Base-by-base conservation (phyloP, 2,888 invertebrate species). In the Acleris literana region DNA sequence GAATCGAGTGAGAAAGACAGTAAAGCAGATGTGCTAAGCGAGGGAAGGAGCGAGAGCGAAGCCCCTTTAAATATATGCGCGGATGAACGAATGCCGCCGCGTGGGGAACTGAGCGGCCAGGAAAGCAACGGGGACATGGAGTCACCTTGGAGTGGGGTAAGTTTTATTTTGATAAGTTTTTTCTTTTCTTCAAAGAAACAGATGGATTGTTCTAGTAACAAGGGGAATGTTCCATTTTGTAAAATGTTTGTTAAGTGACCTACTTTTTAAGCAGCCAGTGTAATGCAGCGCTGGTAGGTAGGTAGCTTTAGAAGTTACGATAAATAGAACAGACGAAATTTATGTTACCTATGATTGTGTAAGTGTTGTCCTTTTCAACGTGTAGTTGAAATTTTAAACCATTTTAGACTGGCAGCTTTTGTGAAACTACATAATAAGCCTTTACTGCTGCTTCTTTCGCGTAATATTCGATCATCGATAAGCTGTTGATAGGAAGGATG, bases 71-170 rank as follows among this genome's bases (percentile, higher is more conserved):
- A 97, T 80, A 97, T 97, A 76, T 94, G 96, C 74, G 95, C 97
- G 0, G 97, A 97, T 79, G 97, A 97, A 84, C 95, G 95, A 72
- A 97, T 97, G 97, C 97, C 97, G 46, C 95, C 97, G 0, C 94
- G 96, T 70, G 97, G 97, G 1, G 97, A 97, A 86, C 93, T 97
- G 51, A 97, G 97, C 16, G 97, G 97, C 17, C 97, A 97, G 82
- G 97, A 97, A 82, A 97, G 97, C 86, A 95, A 96, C 79, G 97
- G 96, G 13, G 96, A 95, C 74, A 96, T 96, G 80, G 97, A 97
- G 74, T 94, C 94, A 17, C 94, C 96, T 2, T 96, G 96, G 94
- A 95, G 94, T 85, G 94, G 95, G 92, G 95, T 96, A 86, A 92
- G 92, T 75, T 54, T 53, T 4, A 18, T 16, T 51, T 51, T 25